Evolutionary conservation across 1,140 invertebrate species (phyloP), one percentile per base, ranked within the genome.

Genomic region (Lasaia peninsularis): DNA sequence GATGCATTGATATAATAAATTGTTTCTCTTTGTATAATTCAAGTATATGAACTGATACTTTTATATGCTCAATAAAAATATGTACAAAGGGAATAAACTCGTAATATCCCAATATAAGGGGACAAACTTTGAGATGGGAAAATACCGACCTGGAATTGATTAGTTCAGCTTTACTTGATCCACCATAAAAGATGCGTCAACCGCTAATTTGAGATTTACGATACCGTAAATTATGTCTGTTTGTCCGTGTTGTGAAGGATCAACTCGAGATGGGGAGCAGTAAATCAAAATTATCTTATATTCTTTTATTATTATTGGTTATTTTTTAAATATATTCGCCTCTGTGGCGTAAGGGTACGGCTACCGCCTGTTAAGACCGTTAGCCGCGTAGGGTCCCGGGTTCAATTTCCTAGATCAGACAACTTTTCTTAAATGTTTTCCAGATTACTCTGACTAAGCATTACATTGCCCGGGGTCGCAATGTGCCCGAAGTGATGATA

Each of bases 201-300:
- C 56, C 69, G 63, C 80, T 82, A 86, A 84, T 86, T 78, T 71
- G 69, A 77, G 73, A 82, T 86, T 86, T 86, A 86, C 75, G 78
- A 71, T 60, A 59, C 64, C 71, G 62, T 86, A 86, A 79, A 86
- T 86, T 67, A 80, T 62, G 59, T 65, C 58, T 80, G 78, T 83
- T 83, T 78, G 65, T 58, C 55, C 40, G 57, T 69, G 71, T 77
- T 77, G 73, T 69, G 69, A 77, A 73, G 58, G 63, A 58, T 60
- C 28, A 44, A 49, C 24, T 58, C 28, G 32, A 52, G 44, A 50
- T 63, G 18, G 32, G 11, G 18, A 40, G n/a, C 52, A 69, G 73
- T 80, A 67, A 67, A 72, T 74, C 65, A 62, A 40, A 1, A 40
- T 16, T 18, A 40, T 40, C 14, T 40, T 40, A 40, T 14, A 7